Conservation (phyloP, 2,113 vertebrate species). For the Eubucco bourcierii region DNA sequence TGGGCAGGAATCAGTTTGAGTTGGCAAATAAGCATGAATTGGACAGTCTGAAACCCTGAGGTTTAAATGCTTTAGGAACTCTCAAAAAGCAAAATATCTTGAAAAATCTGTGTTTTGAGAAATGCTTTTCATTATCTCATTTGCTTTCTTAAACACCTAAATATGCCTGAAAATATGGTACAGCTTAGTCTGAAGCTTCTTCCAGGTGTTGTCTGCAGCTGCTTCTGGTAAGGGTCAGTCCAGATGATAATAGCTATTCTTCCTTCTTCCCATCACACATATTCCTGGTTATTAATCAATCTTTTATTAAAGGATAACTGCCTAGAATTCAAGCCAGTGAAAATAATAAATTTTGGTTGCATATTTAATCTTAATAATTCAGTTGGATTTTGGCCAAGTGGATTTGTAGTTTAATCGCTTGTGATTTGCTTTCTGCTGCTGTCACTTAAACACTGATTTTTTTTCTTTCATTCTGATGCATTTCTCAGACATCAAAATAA, state of each 20-base stretch:
- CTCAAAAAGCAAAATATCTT: background rate
- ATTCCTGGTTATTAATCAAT: background rate
- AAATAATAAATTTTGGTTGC: background rate
- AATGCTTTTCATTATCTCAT: background rate
- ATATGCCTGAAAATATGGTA: background rate
- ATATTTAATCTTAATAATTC: background rate
- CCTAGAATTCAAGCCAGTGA: background rate
- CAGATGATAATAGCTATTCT: background rate
- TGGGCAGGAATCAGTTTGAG: background rate
- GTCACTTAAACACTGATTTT: background rate
- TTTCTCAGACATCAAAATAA: background rate
- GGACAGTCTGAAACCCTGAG: background rate
- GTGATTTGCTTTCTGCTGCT: conserved; percentile 15
- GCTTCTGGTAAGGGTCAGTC: background rate
- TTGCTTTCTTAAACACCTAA: background rate
- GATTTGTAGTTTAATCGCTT: background rate
- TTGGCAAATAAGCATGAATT: background rate
- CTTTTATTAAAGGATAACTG: background rate
- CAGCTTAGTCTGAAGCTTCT: background rate
- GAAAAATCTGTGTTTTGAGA: background rate
- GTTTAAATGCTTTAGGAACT: background rate
- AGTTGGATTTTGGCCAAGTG: background rate
- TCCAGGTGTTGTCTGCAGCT: background rate
- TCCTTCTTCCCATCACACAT: background rate
- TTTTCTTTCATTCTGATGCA: background rate